Base-by-base conservation (phyloP, 2,113 vertebrate genomes). In the Balaenoptera acutorostrata region DNA sequence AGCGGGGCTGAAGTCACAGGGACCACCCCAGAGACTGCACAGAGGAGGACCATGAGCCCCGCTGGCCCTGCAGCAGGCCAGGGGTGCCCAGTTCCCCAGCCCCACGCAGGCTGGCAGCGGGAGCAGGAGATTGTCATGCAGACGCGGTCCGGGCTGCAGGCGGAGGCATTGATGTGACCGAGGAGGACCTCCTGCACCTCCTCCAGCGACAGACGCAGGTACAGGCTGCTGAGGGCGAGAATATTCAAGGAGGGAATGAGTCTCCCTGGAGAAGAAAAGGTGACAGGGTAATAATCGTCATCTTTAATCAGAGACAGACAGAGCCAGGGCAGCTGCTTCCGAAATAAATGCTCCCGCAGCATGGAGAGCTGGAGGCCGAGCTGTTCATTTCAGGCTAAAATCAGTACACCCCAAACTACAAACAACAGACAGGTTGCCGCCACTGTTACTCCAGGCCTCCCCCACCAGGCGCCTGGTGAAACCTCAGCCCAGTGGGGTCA, bases 1-100 rank as follows among this genome's bases (percentile, higher is more conserved):
- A 9, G 41, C 17, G 68, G 0, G 1, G 12, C 88, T 81, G 39
- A 63, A n/a, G n/a, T n/a, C 41, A 15, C 0, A 15, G 57, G 21
- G 85, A 39, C 71, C 10, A 7, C 49, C 36, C 20, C 14, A 13
- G 29, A 23, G 11, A 41, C 59, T 0, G 17, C 11, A 2, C 7
- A 8, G 2, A 46, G n/a, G 52, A 15, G 71, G 18, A 5, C 33
- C 75, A 14, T 9, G 11, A 0, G 0, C 15, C 64, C 57, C 77
- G 23, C 18, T 36, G 5, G 2, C 68, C 84, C 2, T 5, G 33
- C 41, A 36, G 84, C 41, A 39, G 39, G 15, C 88, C 9, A 39
- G 82, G 93, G 49, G 18, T 17, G 25, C 59, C 44, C 0, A 1
- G 69, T 44, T 55, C 33, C 74, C 33, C 6, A 20, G 93, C 94